A percentile compares a stretch with the other conserved stretches of the same genome.
Evolutionary conservation across 2,888 invertebrate species (phyloP).

Genomic region (Myathropa florea): DNA sequence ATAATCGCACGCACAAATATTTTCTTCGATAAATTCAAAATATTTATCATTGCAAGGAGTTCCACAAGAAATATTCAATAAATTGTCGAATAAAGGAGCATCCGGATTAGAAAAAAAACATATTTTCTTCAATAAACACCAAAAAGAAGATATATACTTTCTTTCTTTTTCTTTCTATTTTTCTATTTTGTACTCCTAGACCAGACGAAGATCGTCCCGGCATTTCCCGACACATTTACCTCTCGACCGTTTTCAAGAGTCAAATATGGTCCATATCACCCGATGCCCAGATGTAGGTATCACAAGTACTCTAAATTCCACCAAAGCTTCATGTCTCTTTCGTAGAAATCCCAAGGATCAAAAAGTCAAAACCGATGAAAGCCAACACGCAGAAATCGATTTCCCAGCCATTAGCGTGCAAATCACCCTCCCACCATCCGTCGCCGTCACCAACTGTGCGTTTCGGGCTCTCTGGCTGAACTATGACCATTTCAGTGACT

Average conservation of each 20-base stretch:
- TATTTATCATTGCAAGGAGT: too few species aligned
- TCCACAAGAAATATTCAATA: too few species aligned
- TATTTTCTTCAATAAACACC: too few species aligned
- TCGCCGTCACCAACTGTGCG: conserved; percentile 80
- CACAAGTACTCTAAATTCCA: background rate
- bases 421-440: conserved; percentile 80
- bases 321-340: background rate
- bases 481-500: conserved; percentile 83
- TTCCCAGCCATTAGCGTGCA: conserved; percentile 80
- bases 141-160: too few species aligned
- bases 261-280: conserved; percentile 79
- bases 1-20: too few species aligned
- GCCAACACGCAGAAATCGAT: conserved; percentile 79
- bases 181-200: conserved; percentile 73
- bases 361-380: conserved; percentile 77
- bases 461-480: conserved; percentile 82
- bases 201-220: conserved; percentile 75
- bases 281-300: conserved; percentile 77
- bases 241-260: conserved; percentile 78
- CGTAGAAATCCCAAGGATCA: conserved; percentile 75
- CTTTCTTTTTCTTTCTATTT: too few species aligned
- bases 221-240: conserved; percentile 78
- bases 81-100: too few species aligned
- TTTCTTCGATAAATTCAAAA: too few species aligned
- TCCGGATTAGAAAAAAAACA: too few species aligned